Evolutionary conservation across 1,140 invertebrate genomes (phyloP).

Genomic region (Drosophila lacertosa): DNA sequence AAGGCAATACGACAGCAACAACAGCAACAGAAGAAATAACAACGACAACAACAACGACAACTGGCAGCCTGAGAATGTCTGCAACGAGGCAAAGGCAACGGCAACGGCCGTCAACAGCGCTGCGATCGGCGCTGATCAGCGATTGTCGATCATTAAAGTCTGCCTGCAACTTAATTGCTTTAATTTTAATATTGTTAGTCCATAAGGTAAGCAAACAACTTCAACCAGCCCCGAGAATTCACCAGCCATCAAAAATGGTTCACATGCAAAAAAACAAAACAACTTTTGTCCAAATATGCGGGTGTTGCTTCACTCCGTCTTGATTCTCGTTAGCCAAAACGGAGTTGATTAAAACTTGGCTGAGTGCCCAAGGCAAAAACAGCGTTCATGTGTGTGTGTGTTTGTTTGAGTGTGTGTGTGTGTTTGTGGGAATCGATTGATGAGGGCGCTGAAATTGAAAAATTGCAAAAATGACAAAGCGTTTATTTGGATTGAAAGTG

Average conservation of each 20-base stretch:
- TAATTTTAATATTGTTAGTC: conserved; percentile 82
- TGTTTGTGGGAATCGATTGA: conserved; percentile 20
- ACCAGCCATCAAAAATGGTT: conserved; percentile 16
- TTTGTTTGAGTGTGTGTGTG: not conserved
- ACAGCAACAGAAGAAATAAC: conserved; percentile 24
- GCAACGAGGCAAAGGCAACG: conserved; percentile 59
- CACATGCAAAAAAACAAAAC: conserved; percentile 38
- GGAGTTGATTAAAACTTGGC: conserved; percentile 56
- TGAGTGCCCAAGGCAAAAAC: conserved; percentile 38
- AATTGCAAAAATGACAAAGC: conserved; percentile 8
- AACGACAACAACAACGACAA: conserved; percentile 19
- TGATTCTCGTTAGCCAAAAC: conserved; percentile 44
- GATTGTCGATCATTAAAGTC: conserved; percentile 80
- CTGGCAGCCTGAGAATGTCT: conserved; percentile 71
- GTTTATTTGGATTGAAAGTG: not conserved
- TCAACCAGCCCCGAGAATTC: conserved; percentile 19
- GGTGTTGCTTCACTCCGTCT: conserved; percentile 44
- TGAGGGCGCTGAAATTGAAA: conserved; percentile 24
- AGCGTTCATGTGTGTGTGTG: not conserved
- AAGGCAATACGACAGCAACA: conserved; percentile 34
- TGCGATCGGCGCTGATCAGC: conserved; percentile 52
- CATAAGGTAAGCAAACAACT: conserved; percentile 68
- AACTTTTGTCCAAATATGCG: conserved; percentile 54
- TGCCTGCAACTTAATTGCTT: conserved; percentile 83
- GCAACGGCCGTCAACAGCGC: conserved; percentile 43